A percentile compares a stretch with the other conserved stretches of the same genome.
Evolutionary conservation across 1,140 invertebrate genomes (phyloP).

Genomic region (Luehdorfia chinensis): DNA sequence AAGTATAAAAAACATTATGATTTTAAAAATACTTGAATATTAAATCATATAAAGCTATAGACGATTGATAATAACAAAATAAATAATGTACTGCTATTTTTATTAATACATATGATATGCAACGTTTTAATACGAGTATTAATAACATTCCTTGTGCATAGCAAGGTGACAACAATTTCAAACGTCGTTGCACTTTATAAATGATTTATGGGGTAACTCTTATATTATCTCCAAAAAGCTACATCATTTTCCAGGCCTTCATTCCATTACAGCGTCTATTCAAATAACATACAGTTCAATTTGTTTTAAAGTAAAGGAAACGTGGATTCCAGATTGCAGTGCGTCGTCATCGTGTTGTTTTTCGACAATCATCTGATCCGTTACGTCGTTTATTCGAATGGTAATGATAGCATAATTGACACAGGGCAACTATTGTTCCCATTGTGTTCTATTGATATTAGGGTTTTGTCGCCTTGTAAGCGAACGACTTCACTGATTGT

Average conservation of each 20-base stretch:
- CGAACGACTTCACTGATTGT: constrained; percentile 62
- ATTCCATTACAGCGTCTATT: neutral
- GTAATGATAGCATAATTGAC: constrained; percentile 76
- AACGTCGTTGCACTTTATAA: too few species aligned
- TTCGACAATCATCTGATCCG: constrained; percentile 62
- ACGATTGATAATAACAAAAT: too few species aligned
- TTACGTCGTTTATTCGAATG: constrained; percentile 72
- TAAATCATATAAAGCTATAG: too few species aligned
- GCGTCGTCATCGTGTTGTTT: constrained; percentile 54
- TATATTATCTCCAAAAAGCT: constrained; percentile 46
- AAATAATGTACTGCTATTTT: too few species aligned
- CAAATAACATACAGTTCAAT: neutral
- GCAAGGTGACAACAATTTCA: too few species aligned
- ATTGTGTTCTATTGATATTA: constrained; percentile 73
- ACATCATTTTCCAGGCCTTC: constrained; percentile 8
- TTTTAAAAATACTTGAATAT: too few species aligned
- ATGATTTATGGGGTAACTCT: constrained; percentile 60
- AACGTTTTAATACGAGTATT: too few species aligned
- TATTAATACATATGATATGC: too few species aligned
- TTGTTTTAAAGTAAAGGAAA: constrained; percentile 1
- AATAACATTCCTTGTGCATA: too few species aligned
- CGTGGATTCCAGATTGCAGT: constrained; percentile 19
- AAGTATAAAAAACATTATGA: too few species aligned
- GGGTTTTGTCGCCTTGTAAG: constrained; percentile 74
- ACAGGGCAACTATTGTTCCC: constrained; percentile 73